These are phyloP conservation scores for Arbacia lixula DNA, from an alignment of 53 echinoderm and acorn worm genomes.

Conservation along the genomic window DNA sequence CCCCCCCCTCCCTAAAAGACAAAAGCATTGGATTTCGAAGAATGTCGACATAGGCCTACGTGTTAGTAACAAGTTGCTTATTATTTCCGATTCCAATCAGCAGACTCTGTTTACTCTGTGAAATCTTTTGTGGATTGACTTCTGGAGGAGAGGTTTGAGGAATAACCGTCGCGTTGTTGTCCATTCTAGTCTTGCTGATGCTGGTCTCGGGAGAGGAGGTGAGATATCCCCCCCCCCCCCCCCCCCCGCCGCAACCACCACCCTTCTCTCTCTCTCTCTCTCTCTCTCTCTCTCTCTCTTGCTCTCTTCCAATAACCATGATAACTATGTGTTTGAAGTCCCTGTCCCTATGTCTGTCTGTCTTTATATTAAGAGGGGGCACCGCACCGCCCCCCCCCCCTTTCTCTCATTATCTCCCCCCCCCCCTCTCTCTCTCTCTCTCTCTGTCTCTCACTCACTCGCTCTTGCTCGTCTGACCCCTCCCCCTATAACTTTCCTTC, in stretches of 20 bases:
- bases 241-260: neutral
- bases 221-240: neutral
- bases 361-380: no score
- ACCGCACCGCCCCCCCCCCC: neutral
- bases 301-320: neutral
- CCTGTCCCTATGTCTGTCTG: no score
- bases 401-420: neutral
- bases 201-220: constrained; percentile 52
- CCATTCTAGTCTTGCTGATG: constrained; percentile 44
- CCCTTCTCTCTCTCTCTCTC: neutral
- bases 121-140: no score
- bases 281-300: neutral
- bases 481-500: neutral
- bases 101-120: no score
- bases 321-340: neutral
- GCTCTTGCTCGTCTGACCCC: neutral
- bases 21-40: no score
- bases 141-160: neutral
- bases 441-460: neutral
- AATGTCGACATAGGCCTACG: no score
- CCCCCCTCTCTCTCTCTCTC: neutral
- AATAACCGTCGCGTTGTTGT: constrained; percentile 40
- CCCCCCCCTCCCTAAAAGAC: no score
- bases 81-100: no score
- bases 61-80: no score